Conservation (phyloP, 1,140 invertebrate genomes). For the Nixonia krombeini region DNA sequence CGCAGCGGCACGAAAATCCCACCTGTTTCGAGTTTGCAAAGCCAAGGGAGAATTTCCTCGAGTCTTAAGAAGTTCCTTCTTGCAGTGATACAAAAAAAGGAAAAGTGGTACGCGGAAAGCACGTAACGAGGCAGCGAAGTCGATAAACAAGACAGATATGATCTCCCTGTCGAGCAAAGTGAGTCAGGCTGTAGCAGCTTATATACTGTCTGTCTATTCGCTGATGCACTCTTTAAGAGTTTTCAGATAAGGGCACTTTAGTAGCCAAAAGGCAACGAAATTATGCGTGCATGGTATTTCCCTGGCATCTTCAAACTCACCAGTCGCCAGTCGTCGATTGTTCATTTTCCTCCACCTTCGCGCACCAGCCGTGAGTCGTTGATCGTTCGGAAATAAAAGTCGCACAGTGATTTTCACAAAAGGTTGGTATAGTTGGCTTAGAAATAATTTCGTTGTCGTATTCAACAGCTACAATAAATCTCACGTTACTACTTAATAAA, state of each 20-base stretch:
- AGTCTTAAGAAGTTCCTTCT: constrained; percentile 2
- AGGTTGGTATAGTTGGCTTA: too few relatives aligned
- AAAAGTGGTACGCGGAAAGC: constrained; percentile 36
- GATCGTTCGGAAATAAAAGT: too few relatives aligned
- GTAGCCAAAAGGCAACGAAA: constrained; percentile 36
- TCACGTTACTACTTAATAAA: too few relatives aligned
- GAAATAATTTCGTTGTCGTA: too few relatives aligned
- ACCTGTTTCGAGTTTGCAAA: too few relatives aligned
- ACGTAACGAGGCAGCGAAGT: constrained; percentile 47
- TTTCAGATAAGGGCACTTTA: constrained; percentile 60
- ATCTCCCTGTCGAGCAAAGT: constrained; percentile 35
- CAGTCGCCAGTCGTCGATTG: background rate
- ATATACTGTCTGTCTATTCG: constrained; percentile 44
- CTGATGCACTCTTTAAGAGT: constrained; percentile 56
- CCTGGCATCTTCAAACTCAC: background rate
- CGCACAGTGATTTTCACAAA: too few relatives aligned
- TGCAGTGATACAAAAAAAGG: constrained; percentile 1
- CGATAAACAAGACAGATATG: constrained; percentile 55
- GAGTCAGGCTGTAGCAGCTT: constrained; percentile 20
- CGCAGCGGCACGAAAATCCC: too few relatives aligned
- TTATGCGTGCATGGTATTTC: background rate
- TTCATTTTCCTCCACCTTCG: too few relatives aligned
- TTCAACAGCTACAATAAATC: too few relatives aligned
- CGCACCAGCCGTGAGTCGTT: too few relatives aligned
- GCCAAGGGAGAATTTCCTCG: background rate